Conservation (phyloP, 1,140 invertebrate species). For the Trachelipus rathkii region DNA sequence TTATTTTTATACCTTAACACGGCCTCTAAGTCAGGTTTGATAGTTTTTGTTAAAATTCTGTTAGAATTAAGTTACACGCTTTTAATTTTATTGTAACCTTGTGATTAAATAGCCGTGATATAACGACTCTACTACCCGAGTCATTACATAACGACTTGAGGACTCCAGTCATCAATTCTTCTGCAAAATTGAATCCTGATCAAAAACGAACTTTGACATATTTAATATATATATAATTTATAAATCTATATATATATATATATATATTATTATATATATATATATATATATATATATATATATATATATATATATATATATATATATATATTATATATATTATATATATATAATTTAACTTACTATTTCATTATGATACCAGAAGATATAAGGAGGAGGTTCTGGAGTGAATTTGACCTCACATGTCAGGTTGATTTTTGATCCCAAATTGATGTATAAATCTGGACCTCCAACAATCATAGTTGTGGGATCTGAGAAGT, state of each 20-base stretch:
- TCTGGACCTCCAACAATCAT: slow-evolving; percentile 84
- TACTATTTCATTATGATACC: slow-evolving; percentile 50
- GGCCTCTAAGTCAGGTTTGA: too few relatives aligned
- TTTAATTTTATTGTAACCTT: too few relatives aligned
- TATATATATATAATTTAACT: slow-evolving; percentile 12
- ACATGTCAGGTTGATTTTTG: slow-evolving; percentile 89
- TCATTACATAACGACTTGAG: too few relatives aligned
- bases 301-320: slow-evolving; percentile 26
- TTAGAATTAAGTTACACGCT: too few relatives aligned
- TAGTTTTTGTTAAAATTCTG: too few relatives aligned
- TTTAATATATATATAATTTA: too few relatives aligned
- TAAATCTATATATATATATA: slow-evolving; percentile 16
- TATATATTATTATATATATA: slow-evolving; percentile 14
- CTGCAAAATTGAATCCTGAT: too few relatives aligned
- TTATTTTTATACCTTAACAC: too few relatives aligned
- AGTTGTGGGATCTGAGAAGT: slow-evolving; percentile 72
- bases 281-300: slow-evolving; percentile 25
- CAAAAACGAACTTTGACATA: too few relatives aligned
- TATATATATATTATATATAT: slow-evolving; percentile 20
- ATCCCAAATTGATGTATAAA: slow-evolving; percentile 81
- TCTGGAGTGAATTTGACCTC: slow-evolving; percentile 84
- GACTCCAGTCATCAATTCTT: too few relatives aligned
- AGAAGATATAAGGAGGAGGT: slow-evolving; percentile 86
- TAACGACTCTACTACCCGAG: too few relatives aligned
- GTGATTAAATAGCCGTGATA: too few relatives aligned